Evolutionary conservation across 2,888 invertebrate species (phyloP), one percentile per base, ranked within the genome.

Genomic region (Deilephila porcellus): DNA sequence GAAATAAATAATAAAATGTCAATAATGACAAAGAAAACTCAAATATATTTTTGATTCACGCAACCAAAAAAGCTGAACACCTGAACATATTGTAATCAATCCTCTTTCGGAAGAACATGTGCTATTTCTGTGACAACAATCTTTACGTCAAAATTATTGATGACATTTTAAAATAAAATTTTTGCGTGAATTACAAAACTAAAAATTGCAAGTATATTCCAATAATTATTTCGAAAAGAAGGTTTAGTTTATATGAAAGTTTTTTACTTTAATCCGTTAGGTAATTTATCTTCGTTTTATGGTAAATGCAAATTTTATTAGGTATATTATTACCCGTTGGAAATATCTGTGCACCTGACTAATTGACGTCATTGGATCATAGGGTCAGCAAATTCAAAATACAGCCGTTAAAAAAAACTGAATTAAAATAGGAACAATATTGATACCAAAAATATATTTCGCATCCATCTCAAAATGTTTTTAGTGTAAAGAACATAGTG

Each of bases 201-300:
- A 64, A 62, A 72, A 72, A 72, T 72, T 63, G 25, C 72, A 63
- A 64, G 72, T 63, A 34, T 64, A 53, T n/a, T 56, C 14, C 4
- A 17, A 3, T 56, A n/a, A 56, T n/a, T 6, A 56, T 5, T 56
- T n/a, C 19, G 6, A 56, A 56, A 17, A 56, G 56, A 6, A 56
- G 19, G 56, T 56, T 56, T 17, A 4, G 4, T n/a, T 6, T n/a
- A n/a, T n/a, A 7, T n/a, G 4, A n/a, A n/a, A 56, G n/a, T 56
- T 4, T 4, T 4, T 53, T 19, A 56, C n/a, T 5, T 45, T 37
- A 37, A 37, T 37, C 11, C 11, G 11, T 45, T 45, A 45, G 14
- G 11, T 45, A 45, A 45, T 14, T 14, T 45, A 11, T 45, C 11
- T 45, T 45, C 45, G 45, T 45, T 45, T 45, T 45, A 45, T 45